Evolutionary conservation across 2,888 invertebrate genomes (phyloP), one percentile per base, ranked within the genome.

Genomic region (Folsomia manolachei): DNA sequence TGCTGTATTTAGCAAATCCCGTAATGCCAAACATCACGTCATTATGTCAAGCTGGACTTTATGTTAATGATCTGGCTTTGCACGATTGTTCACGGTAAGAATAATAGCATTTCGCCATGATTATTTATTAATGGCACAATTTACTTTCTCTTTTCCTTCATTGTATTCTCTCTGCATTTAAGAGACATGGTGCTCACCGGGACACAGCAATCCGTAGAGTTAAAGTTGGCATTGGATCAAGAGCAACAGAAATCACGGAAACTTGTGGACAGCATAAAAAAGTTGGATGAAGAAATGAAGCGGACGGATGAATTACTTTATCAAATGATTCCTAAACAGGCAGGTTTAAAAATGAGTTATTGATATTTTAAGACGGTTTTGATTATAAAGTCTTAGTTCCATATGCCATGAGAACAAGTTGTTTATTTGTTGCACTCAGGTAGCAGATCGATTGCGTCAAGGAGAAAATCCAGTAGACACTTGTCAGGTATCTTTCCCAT

Each of bases 291-390:
- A 80, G 97, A 97, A 84, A 97, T 97, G 94, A 90, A 91, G 82
- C 87, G 95, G 75, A 97, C 97, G 0, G 97, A 98, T 83, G 95
- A 96, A 82, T 86, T 98, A 27, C 86, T 98, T 0, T 97, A 98
- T 84, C 97, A 98, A 86, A 97, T 98, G 97, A 96, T 98, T 86
- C 98, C 98, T 27, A 96, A 95, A 83, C 94, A 95, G 83, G n/a
- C n/a, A n/a, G n/a, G n/a, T n/a, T n/a, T n/a, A n/a, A n/a, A n/a
- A n/a, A n/a, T 39, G 39, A 39, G 39, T 4, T 39, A 9, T 39
- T 39, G 14, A 39, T 39, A 9, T 39, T 14, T 39, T 39, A 4
- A 39, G 39, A 39, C 14, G 7, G 7, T 39, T 39, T 39, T 39
- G 7, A 39, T 39, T n/a, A n/a, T n/a, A n/a, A n/a, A n/a, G n/a